These are phyloP conservation scores for Thaumatotibia leucotreta DNA, from an alignment of 1,140 invertebrate genomes.

Conservation along the genomic window DNA sequence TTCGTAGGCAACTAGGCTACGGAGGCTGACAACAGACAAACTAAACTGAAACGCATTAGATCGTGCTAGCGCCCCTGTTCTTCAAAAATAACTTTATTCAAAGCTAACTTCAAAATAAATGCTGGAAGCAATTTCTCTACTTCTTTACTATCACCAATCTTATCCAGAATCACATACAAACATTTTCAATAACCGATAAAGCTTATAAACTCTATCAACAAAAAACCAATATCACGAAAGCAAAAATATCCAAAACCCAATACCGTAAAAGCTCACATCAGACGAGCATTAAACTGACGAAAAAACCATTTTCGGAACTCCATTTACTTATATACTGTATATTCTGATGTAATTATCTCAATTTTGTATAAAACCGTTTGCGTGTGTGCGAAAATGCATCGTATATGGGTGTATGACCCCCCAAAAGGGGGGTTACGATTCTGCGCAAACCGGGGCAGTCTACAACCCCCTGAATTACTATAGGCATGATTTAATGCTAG, in stretches of 20 bases:
- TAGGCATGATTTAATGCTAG: constrained; percentile 38
- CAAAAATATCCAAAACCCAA: neutral
- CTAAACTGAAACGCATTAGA: too few relatives aligned
- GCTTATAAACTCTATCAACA: neutral
- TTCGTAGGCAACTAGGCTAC: too few relatives aligned
- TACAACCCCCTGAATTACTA: constrained; percentile 23
- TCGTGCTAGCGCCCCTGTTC: too few relatives aligned
- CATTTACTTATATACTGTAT: constrained; percentile 17
- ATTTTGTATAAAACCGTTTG: constrained; percentile 63
- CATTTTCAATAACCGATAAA: neutral
- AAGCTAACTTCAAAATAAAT: neutral
- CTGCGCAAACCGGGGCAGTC: constrained; percentile 57
- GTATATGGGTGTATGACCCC: constrained; percentile 50
- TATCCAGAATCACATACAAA: neutral
- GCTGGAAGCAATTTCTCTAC: neutral
- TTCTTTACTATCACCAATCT: neutral
- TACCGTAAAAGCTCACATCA: neutral
- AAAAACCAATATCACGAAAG: neutral
- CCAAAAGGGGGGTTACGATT: constrained; percentile 47
- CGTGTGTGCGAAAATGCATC: constrained; percentile 26
- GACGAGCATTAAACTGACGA: neutral
- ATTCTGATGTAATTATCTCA: constrained; percentile 62
- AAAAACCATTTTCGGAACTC: constrained; percentile 10
- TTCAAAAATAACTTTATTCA: too few relatives aligned
- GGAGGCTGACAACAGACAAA: too few relatives aligned